phyloP scores from a whole-genome alignment of 1,140 invertebrate species.

The Araneus ventricosus region DNA sequence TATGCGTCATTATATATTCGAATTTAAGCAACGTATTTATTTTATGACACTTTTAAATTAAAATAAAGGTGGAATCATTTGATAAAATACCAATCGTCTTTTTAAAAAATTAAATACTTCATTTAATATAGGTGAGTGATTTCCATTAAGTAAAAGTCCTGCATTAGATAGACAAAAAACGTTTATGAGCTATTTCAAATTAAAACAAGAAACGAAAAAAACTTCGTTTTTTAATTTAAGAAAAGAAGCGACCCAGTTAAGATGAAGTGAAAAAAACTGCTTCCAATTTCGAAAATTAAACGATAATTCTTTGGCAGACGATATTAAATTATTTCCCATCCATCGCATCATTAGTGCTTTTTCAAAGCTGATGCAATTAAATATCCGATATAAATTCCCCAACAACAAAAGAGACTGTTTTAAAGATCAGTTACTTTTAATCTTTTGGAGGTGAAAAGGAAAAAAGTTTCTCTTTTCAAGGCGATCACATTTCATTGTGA shows the following conservation, averaged over 20 bases:
- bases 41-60: background rate
- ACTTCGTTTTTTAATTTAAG: background rate
- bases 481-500: background rate
- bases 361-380: slow-evolving; percentile 9
- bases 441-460: background rate
- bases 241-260: background rate
- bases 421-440: slow-evolving; percentile 9
- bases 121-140: background rate
- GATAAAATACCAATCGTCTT: background rate
- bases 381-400: background rate
- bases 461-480: background rate
- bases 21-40: background rate
- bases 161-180: background rate
- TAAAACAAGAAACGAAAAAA: background rate
- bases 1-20: background rate
- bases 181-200: background rate
- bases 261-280: background rate
- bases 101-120: background rate
- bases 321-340: slow-evolving; percentile 35
- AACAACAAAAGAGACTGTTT: background rate
- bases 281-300: slow-evolving; percentile 5
- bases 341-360: slow-evolving; percentile 5
- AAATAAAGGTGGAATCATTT: background rate
- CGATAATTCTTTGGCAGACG: background rate
- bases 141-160: background rate